Base-by-base conservation (phyloP, 2,888 invertebrate species). In the Diarsia rubi region DNA sequence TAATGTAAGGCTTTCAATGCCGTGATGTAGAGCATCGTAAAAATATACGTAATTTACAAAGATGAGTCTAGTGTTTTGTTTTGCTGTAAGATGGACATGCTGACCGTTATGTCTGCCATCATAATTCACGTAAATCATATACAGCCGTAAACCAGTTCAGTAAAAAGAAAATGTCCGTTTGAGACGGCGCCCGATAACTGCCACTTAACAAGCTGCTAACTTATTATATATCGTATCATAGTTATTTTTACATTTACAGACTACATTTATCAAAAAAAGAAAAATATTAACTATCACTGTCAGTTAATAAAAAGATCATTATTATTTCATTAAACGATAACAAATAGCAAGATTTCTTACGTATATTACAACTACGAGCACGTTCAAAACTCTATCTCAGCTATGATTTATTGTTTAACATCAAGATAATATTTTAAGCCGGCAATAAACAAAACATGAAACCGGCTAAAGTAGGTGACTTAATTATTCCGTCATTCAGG, bases 331-430 rank as follows among this genome's bases (percentile, higher is more conserved):
- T 66, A 66, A 66, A 69, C 59, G 57, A 66, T 69, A 71, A 70
- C 67, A 75, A 75, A 83, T 83, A 73, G 49, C 66, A 65, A 68
- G 62, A 69, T 70, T 68, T 68, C 69, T 70, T 69, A 70, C 31
- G 37, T 60, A 63, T 83, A 84, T 79, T 76, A 77, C 86, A 85
- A 85, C 75, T 91, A 91, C 91, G 88, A 89, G 87, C 88, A 88
- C 91, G 88, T 89, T 88, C 88, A 88, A 90, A 89, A 89, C 84
- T 87, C 88, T 92, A 93, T 92, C 92, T 89, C 73, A 70, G 86
- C 91, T 91, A 93, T 94, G 93, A 95, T 94, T 93, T 94, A 94
- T 92, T 88, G 86, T 90, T 91, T 91, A 89, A 89, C 89, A 79
- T 79, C 78, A 82, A 88, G 88, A 86, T 88, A 87, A 89, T 91